phyloP scores from a whole-genome alignment of 2,113 vertebrate species.

The Nycticorax nycticorax region DNA sequence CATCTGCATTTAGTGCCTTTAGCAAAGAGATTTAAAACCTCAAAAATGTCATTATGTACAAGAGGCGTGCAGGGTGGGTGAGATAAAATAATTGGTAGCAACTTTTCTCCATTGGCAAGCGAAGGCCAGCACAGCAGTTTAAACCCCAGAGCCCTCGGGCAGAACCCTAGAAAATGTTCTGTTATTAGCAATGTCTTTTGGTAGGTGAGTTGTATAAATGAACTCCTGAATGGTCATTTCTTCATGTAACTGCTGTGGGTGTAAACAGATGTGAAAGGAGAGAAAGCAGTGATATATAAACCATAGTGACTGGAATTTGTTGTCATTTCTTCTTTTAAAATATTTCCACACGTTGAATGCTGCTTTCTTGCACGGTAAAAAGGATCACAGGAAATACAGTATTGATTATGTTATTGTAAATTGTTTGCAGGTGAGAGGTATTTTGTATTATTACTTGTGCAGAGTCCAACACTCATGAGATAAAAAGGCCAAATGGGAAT shows the following conservation, averaged over 20 bases:
- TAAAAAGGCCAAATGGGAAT: constrained; percentile 16
- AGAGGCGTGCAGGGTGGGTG: constrained; percentile 10
- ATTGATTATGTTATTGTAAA: constrained; percentile 23
- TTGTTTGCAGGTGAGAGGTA: not conserved
- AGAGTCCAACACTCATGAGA: constrained; percentile 6
- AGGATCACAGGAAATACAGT: not conserved
- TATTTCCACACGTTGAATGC: not conserved
- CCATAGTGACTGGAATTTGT: not conserved
- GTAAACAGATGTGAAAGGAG: not conserved
- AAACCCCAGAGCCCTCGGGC: not conserved
- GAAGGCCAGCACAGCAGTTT: not conserved
- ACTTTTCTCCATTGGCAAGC: constrained; percentile 14
- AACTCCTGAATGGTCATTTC: not conserved
- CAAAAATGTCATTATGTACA: constrained; percentile 27
- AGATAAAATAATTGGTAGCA: constrained; percentile 48
- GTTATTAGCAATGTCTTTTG: not conserved
- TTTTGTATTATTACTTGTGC: constrained; percentile 39
- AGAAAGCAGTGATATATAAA: not conserved
- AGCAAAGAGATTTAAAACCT: constrained; percentile 36
- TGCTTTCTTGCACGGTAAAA: not conserved
- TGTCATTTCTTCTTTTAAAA: not conserved
- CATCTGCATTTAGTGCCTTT: constrained; percentile 37
- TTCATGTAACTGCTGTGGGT: not conserved
- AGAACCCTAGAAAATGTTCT: constrained; percentile 1
- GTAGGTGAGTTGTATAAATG: not conserved